These are phyloP conservation scores for Chlorops oryzae DNA, from an alignment of 1,140 invertebrate species.

Conservation along the genomic window DNA sequence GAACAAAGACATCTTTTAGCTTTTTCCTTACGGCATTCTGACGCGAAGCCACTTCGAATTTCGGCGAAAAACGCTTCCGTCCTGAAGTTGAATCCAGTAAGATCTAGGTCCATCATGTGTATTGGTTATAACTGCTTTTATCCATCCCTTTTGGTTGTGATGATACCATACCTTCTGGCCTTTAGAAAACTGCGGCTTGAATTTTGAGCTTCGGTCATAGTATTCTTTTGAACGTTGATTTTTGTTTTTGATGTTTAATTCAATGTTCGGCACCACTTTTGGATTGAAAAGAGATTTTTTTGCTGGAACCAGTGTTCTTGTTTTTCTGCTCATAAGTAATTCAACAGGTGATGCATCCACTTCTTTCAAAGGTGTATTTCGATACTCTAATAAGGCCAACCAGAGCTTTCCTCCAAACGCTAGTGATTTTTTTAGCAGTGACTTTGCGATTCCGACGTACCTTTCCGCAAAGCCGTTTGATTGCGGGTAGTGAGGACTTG, in stretches of 20 bases:
- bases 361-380: constrained; percentile 16
- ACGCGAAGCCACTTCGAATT: no score
- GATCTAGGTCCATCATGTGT: not conserved
- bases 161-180: no score
- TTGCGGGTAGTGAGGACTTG: constrained; percentile 27
- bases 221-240: no score
- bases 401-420: constrained; percentile 16
- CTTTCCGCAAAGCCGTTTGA: constrained; percentile 41
- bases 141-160: not conserved
- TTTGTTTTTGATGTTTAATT: not conserved
- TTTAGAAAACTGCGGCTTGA: no score
- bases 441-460: constrained; percentile 31
- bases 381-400: constrained; percentile 13
- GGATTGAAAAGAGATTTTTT: not conserved
- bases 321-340: constrained; percentile 17
- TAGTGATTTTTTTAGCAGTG: constrained; percentile 26
- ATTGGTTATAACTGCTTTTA: not conserved
- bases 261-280: not conserved
- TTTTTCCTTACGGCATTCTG: no score
- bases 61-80: no score
- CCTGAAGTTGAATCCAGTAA: not conserved
- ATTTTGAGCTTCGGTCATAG: no score
- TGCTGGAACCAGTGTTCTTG: constrained; percentile 15
- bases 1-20: no score
- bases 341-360: constrained; percentile 17